A percentile compares a stretch with the other conserved stretches of the same genome.
Conservation (phyloP, 2,888 invertebrate genomes). For the Ommatoiulus sabulosus region DNA sequence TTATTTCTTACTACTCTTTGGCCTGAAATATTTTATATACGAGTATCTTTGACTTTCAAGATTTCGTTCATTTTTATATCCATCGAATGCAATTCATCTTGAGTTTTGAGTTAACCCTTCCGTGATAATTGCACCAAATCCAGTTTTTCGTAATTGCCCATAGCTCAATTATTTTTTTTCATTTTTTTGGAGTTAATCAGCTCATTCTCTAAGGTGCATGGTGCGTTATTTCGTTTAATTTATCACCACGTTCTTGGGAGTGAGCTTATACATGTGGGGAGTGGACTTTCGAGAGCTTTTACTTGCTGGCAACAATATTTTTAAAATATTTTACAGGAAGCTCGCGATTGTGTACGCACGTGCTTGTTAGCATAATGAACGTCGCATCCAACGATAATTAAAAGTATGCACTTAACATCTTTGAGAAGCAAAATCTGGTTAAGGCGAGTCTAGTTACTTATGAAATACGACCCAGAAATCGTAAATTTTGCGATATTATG, state of each 20-base stretch:
- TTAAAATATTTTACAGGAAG: neutral
- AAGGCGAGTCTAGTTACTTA: neutral
- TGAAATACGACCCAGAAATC: neutral
- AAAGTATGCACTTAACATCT: neutral
- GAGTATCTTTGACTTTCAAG: no score
- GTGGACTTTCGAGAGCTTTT: neutral
- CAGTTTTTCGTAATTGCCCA: neutral
- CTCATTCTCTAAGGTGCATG: slow-evolving; percentile 32
- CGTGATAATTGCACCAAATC: slow-evolving; percentile 5
- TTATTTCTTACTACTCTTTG: no score
- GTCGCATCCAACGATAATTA: neutral
- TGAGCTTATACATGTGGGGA: neutral
- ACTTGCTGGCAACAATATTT: neutral
- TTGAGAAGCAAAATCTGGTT: neutral
- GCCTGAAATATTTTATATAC: no score
- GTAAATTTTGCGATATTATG: neutral
- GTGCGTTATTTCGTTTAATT: neutral
- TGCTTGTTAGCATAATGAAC: neutral
- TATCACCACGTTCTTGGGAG: neutral
- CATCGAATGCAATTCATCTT: no score
- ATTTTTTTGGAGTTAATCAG: neutral
- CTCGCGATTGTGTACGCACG: neutral
- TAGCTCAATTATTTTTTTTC: neutral
- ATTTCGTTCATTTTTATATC: no score
- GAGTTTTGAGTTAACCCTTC: neutral